A percentile compares a stretch with the other conserved stretches of the same genome.
Conservation (phyloP, 92 coral and sea anemone genomes). For the Micromussa lordhowensis region DNA sequence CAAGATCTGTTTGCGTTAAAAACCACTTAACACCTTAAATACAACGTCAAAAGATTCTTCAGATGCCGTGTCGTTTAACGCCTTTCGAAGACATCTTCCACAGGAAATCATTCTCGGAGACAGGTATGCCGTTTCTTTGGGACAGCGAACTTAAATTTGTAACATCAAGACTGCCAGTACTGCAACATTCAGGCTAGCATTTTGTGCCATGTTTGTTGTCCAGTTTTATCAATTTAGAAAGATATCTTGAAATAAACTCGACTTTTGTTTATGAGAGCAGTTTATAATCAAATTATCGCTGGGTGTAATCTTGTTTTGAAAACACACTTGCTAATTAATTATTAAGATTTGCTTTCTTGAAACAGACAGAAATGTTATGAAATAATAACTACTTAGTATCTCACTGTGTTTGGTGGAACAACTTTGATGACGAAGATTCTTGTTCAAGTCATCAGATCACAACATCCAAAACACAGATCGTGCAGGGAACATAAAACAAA, state of each 20-base stretch:
- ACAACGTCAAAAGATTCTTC: constrained; percentile 34
- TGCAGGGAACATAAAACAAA: not conserved
- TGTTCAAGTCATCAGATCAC: not conserved
- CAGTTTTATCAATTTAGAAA: not conserved
- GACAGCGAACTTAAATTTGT: not conserved
- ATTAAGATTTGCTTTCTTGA: not conserved
- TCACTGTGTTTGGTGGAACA: not conserved
- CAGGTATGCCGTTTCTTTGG: not conserved
- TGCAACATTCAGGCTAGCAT: not conserved
- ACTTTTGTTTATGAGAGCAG: constrained; percentile 5
- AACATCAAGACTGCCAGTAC: not conserved
- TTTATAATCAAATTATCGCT: constrained; percentile 18
- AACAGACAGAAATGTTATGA: not conserved
- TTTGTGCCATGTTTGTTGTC: too few species aligned
- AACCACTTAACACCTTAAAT: constrained; percentile 50
- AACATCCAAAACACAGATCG: not conserved
- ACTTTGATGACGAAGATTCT: not conserved
- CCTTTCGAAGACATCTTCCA: constrained; percentile 20
- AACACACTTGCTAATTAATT: constrained; percentile 34
- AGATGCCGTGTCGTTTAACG: constrained; percentile 36
- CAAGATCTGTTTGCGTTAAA: constrained; percentile 34
- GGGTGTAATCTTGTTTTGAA: constrained; percentile 20
- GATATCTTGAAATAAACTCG: not conserved
- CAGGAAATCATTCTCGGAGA: constrained; percentile 7
- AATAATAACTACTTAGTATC: not conserved